Conservation (phyloP, 2,888 invertebrate species). For the Megastigmus dorsalis region DNA sequence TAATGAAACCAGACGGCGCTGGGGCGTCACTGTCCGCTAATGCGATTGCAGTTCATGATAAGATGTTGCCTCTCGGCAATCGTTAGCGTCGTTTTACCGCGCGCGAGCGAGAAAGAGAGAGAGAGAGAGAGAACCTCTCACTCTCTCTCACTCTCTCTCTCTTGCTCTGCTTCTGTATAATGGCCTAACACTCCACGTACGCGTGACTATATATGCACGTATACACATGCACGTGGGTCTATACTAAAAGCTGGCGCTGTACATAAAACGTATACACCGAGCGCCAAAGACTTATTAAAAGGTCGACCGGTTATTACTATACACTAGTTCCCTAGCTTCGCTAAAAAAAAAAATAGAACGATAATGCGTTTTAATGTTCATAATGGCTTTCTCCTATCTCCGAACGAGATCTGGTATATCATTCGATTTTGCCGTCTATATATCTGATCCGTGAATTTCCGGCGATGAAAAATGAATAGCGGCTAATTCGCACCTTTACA, state of each 20-base stretch:
- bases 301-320: conserved; percentile 27
- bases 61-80: conserved; percentile 67
- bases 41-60: conserved; percentile 71
- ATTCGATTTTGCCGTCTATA: background rate
- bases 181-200: conserved; percentile 37
- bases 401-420: background rate
- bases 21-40: conserved; percentile 71
- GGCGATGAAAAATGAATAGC: too few relatives aligned
- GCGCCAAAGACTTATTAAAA: conserved; percentile 30
- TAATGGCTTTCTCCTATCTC: background rate
- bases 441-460: background rate
- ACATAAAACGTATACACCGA: background rate
- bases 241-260: conserved; percentile 12
- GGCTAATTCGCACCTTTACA: too few relatives aligned
- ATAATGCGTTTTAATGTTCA: background rate
- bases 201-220: conserved; percentile 29
- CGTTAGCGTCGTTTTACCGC: conserved; percentile 67
- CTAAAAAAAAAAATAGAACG: background rate
- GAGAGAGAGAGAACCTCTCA: too few relatives aligned
- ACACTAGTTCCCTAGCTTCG: background rate
- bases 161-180: conserved; percentile 46
- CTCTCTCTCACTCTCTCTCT: background rate
- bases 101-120: conserved; percentile 40
- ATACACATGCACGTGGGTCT: conserved; percentile 48
- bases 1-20: conserved; percentile 69